These are phyloP conservation scores for Phenganax subtilis DNA, from an alignment of 92 coral and sea anemone species.

Conservation along the genomic window DNA sequence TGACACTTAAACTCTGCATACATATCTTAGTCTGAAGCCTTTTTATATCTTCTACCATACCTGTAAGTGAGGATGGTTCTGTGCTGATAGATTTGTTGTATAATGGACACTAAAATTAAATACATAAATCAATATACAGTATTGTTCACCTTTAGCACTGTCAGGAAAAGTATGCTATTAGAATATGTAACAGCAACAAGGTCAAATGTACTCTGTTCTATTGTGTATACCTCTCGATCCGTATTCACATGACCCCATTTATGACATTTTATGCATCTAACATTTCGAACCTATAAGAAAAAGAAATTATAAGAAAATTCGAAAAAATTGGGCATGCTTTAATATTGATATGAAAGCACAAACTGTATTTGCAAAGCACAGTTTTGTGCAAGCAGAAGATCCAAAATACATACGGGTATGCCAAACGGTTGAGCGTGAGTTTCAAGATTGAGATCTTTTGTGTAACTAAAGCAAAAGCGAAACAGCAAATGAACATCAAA, in stretches of 20 bases:
- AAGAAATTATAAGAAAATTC: not conserved
- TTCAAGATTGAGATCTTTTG: conserved; percentile 80
- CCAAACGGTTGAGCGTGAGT: conserved; percentile 96
- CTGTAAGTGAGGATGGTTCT: conserved; percentile 61
- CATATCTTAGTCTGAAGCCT: no score
- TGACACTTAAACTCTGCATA: no score
- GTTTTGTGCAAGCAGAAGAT: no score
- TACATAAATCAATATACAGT: not conserved
- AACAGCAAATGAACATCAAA: not conserved
- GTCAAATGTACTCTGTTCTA: no score
- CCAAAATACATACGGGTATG: conserved; percentile 70
- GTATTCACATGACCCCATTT: conserved; percentile 97
- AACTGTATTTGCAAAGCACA: no score
- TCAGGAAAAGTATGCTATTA: not conserved
- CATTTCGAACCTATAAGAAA: conserved; percentile 78
- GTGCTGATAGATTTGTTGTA: conserved; percentile 58
- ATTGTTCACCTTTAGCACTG: not conserved
- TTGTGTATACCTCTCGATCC: conserved; percentile 74
- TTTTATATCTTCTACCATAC: conserved; percentile 6
- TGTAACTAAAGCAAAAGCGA: conserved; percentile 51
- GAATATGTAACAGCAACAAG: no score
- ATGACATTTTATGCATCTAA: conserved; percentile 87
- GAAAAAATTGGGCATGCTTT: no score
- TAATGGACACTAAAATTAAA: conserved; percentile 64
- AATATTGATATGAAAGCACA: no score